Evolutionary conservation across 2,113 vertebrate genomes (phyloP), one percentile per base, ranked within the genome.

Genomic region (Nothoprocta perdicaria): DNA sequence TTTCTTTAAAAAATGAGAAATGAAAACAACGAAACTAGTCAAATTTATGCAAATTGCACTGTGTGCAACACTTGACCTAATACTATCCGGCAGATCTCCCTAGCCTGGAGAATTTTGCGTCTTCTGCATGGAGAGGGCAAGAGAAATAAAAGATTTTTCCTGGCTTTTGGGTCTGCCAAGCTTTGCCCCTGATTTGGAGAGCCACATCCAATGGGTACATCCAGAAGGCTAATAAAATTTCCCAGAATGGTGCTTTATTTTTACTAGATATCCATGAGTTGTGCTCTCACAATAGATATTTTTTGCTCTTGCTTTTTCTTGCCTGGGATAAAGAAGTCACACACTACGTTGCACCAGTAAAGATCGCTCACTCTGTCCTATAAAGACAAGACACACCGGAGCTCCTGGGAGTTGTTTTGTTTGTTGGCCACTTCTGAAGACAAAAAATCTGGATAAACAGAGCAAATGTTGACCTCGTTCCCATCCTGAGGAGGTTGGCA

Each of bases 271-370:
- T 0, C 6, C 2, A 9, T 4, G 15, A 72, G 31, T 2, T 5
- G 2, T 50, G 52, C 6, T 80, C 10, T 73, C 35, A n/a, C 60
- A 43, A 7, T 0, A 57, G 62, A 66, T 2, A 21, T 45, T 0
- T 0, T 52, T 67, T 17, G 41, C 21, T 79, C 41, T 14, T 0
- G 0, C 10, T 31, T 29, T 1, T 73, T 50, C 27, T 23, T 12
- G 38, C 0, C 10, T 6, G 0, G 7, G n/a, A 27, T 21, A 12
- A 46, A 33, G 29, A 31, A 60, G 41, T 11, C 66, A 29, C 0
- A 4, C 14, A 1, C 31, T n/a, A 27, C 1, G 58, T 40, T n/a
- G 48, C 73, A 79, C 46, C 24, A 55, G 55, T 31, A 27, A 16
- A 53, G 74, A 41, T 15, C 27, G 5, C 14, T 65, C 35, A 14